A percentile compares a stretch with the other conserved stretches of the same genome.
Conservation (phyloP, 35 echinoderm and acorn worm genomes). For the Ophioderma brevispina region DNA sequence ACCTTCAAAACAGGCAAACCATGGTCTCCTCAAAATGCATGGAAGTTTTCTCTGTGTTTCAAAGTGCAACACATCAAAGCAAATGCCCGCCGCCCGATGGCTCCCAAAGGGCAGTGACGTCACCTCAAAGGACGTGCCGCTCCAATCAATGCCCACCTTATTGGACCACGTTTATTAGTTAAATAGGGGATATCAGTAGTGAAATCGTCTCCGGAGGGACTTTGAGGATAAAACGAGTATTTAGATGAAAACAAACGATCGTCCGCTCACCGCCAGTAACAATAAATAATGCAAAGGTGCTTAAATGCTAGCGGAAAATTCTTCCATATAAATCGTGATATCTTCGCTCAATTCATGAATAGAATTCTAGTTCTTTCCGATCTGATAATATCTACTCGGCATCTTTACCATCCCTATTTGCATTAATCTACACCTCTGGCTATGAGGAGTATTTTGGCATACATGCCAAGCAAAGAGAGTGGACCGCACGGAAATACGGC, state of each 20-base stretch:
- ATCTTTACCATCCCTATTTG: not conserved
- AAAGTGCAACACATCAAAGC: constrained; percentile 99
- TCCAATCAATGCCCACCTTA: constrained; percentile 79
- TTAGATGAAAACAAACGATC: not conserved
- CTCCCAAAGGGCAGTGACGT: constrained; percentile 99
- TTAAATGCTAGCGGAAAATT: not conserved
- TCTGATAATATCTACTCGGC: not conserved
- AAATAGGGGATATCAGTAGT: constrained; percentile 34
- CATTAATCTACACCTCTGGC: not conserved
- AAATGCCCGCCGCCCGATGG: constrained; percentile 98
- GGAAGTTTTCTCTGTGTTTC: constrained; percentile 71
- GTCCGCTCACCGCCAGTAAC: not conserved
- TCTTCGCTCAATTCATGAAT: not conserved
- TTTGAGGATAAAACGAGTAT: not conserved
- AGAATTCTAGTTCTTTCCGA: not conserved
- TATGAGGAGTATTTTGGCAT: constrained; percentile 22
- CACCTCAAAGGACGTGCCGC: constrained; percentile 95
- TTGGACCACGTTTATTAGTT: constrained; percentile 32
- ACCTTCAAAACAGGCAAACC: not conserved
- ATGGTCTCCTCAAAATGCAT: not conserved
- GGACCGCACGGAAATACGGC: constrained; percentile 47
- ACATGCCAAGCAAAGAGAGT: constrained; percentile 26
- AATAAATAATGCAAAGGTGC: not conserved
- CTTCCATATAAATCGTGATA: not conserved
- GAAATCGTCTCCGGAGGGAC: not conserved